A percentile compares a stretch with the other conserved stretches of the same genome.
Evolutionary conservation across 2,888 invertebrate species (phyloP).

Genomic region (Gerris lacustris): DNA sequence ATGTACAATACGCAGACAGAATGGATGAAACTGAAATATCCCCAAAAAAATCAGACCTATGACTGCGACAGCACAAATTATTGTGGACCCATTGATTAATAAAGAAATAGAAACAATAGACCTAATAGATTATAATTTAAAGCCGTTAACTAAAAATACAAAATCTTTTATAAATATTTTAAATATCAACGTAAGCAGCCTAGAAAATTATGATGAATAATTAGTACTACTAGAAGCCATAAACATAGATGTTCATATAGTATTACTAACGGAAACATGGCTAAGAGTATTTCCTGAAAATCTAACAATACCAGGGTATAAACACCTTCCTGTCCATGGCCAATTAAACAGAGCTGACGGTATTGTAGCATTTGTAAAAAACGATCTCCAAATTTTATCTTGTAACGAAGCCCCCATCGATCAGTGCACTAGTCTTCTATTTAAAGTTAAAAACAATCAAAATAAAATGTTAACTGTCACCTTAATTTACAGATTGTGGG

Average conservation of each 20-base stretch:
- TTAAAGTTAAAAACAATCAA: not conserved
- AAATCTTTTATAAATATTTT: not conserved
- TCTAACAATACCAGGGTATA: not conserved
- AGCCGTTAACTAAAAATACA: not conserved
- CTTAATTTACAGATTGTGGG: conserved; percentile 3
- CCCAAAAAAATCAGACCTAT: too few species aligned
- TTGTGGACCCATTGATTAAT: too few species aligned
- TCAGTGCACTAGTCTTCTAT: not conserved
- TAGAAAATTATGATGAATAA: not conserved
- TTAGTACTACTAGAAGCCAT: not conserved
- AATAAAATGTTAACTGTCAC: not conserved
- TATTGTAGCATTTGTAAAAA: not conserved
- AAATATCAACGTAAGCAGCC: not conserved
- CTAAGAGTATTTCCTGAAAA: not conserved
- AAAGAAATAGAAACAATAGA: too few species aligned
- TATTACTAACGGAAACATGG: not conserved
- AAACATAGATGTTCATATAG: not conserved
- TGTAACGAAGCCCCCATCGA: not conserved
- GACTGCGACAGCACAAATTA: too few species aligned
- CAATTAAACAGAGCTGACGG: not conserved
- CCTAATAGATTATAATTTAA: too few species aligned
- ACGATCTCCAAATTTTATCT: not conserved
- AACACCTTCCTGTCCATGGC: not conserved
- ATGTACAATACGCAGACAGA: too few species aligned
- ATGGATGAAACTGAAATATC: too few species aligned